Evolutionary conservation across 2,113 vertebrate species (phyloP).

Genomic region (Aleadryas rufinucha): DNA sequence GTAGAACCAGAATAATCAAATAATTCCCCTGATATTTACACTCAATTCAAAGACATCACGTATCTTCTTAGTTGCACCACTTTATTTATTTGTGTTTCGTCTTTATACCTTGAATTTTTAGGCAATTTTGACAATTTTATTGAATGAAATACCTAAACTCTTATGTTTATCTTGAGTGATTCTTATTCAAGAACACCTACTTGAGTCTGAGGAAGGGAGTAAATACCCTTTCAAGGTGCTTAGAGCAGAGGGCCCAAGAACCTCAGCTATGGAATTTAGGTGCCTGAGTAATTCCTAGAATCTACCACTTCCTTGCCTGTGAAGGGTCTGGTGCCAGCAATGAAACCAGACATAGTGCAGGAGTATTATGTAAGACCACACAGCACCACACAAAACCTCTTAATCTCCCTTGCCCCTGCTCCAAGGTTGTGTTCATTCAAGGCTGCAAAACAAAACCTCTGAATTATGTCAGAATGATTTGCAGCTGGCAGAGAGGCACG

Average conservation of each 20-base stretch:
- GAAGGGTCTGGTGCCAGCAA: neutral
- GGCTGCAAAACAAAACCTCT: neutral
- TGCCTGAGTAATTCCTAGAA: neutral
- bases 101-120: neutral
- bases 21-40: neutral
- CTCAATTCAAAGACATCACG: neutral
- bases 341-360: neutral
- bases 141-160: neutral
- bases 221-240: neutral
- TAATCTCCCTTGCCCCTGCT: neutral
- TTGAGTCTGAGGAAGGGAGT: neutral
- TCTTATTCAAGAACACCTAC: neutral
- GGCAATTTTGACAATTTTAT: neutral
- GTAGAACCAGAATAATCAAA: slow-evolving; percentile 46
- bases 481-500: neutral
- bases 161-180: neutral
- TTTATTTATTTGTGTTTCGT: neutral
- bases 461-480: neutral
- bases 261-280: neutral
- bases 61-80: neutral
- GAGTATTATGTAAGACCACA: neutral
- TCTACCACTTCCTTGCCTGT: neutral
- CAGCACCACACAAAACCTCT: neutral
- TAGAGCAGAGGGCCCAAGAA: neutral
- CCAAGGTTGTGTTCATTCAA: neutral